phyloP scores from a whole-genome alignment of 2,797 vertebrate genomes.

The Pseudocheirus occidentalis region DNA sequence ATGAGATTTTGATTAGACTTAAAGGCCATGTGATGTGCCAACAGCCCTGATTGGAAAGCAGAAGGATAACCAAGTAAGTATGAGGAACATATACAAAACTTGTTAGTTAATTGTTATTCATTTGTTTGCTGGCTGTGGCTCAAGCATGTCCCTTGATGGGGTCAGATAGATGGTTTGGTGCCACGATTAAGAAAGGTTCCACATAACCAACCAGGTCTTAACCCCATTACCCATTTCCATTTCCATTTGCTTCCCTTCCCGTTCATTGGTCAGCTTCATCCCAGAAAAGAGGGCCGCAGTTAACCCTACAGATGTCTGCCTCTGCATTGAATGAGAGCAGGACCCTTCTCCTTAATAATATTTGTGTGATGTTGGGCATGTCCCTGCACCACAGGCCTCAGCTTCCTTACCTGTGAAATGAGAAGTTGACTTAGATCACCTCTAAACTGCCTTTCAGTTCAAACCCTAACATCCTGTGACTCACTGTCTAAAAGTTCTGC shows the following conservation, averaged over 20 bases:
- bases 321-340: neutral
- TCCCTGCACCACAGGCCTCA: neutral
- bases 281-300: neutral
- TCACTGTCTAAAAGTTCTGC: neutral
- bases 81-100: neutral
- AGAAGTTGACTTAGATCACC: neutral
- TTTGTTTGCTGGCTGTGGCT: neutral
- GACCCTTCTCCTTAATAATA: neutral
- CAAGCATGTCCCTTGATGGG: neutral
- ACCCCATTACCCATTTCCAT: neutral
- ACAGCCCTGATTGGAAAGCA: neutral
- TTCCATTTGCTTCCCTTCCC: neutral
- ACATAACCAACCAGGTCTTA: neutral
- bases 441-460: neutral
- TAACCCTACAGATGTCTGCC: neutral
- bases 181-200: neutral
- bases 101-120: neutral
- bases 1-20: neutral
- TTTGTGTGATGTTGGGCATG: neutral
- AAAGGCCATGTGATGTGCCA: neutral
- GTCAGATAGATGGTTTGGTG: neutral
- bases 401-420: neutral
- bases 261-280: neutral
- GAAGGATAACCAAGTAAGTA: neutral
- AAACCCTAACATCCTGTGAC: neutral